A percentile compares a stretch with the other conserved stretches of the same genome.
Evolutionary conservation across 2,113 vertebrate species (phyloP).

Genomic region (Pseudorasbora parva): DNA sequence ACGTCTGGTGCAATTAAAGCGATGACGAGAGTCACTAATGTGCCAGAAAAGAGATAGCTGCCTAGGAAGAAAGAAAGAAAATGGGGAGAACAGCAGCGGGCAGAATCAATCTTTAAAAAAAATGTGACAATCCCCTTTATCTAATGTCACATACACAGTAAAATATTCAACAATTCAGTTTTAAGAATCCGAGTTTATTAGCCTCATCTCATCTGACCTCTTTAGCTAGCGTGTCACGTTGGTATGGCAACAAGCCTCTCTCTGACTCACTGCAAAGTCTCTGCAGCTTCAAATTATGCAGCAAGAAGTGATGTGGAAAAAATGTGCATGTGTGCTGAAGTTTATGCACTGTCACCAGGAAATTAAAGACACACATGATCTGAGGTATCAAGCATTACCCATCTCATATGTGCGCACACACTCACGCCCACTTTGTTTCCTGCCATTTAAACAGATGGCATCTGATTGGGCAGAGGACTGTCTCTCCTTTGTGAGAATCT

Average conservation of each 20-base stretch:
- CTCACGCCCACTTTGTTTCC: neutral
- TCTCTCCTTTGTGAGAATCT: constrained; percentile 9
- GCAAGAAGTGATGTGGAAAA: constrained; percentile 60
- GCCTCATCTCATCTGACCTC: constrained; percentile 73
- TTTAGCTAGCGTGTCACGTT: constrained; percentile 72
- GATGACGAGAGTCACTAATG: constrained; percentile 57
- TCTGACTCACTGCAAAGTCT: constrained; percentile 64
- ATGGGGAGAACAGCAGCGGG: neutral
- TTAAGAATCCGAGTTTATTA: constrained; percentile 67
- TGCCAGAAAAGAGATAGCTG: constrained; percentile 50
- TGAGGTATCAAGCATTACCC: constrained; percentile 7
- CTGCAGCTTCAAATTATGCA: constrained; percentile 66
- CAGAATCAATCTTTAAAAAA: constrained; percentile 50
- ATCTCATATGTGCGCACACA: neutral
- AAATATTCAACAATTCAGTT: constrained; percentile 66
- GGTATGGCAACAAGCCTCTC: constrained; percentile 75
- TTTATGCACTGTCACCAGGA: constrained; percentile 55
- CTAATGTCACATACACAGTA: constrained; percentile 45
- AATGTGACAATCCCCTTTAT: neutral
- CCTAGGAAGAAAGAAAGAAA: constrained; percentile 11
- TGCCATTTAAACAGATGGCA: constrained; percentile 43
- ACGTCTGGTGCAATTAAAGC: constrained; percentile 54
- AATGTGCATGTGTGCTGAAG: constrained; percentile 24
- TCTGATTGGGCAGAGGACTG: constrained; percentile 14
- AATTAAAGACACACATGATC: constrained; percentile 42